Evolutionary conservation across 2,888 invertebrate species (phyloP).

Genomic region (Sylvicola fuscatus): DNA sequence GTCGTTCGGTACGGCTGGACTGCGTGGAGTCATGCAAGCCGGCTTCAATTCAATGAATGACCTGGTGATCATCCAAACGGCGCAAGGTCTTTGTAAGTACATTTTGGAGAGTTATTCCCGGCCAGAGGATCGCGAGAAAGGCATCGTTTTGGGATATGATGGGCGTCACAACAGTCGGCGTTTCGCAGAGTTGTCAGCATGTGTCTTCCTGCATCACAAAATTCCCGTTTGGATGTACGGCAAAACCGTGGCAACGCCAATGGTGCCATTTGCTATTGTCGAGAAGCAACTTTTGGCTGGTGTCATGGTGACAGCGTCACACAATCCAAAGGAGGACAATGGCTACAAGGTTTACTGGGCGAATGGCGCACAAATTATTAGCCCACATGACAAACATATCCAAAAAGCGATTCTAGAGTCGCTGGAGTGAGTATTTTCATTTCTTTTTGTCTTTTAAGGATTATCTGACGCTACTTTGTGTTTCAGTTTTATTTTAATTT

Average conservation of each 20-base stretch:
- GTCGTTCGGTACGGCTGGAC: constrained; percentile 82
- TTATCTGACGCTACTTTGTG: no score
- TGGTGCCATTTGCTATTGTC: constrained; percentile 70
- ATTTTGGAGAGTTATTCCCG: constrained; percentile 36
- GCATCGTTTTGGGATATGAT: constrained; percentile 81
- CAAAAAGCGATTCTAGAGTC: constrained; percentile 55
- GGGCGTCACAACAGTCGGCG: constrained; percentile 79
- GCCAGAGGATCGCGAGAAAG: constrained; percentile 31
- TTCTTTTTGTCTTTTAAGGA: no score
- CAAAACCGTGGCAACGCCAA: constrained; percentile 73
- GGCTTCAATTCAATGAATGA: constrained; percentile 94
- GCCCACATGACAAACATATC: constrained; percentile 79
- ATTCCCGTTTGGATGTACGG: constrained; percentile 68
- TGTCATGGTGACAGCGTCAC: constrained; percentile 89
- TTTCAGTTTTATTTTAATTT: no score
- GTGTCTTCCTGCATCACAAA: constrained; percentile 54
- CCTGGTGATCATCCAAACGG: constrained; percentile 86
- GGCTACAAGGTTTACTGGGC: constrained; percentile 96
- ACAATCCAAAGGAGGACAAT: constrained; percentile 89
- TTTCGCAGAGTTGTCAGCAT: constrained; percentile 73
- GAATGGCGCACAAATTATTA: constrained; percentile 87
- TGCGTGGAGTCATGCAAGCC: constrained; percentile 80
- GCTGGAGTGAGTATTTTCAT: constrained; percentile 35
- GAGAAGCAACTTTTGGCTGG: constrained; percentile 60
- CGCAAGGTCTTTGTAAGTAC: constrained; percentile 71